Base-by-base conservation (phyloP, 2,888 invertebrate genomes). In the Malthinus seriepunctatus region DNA sequence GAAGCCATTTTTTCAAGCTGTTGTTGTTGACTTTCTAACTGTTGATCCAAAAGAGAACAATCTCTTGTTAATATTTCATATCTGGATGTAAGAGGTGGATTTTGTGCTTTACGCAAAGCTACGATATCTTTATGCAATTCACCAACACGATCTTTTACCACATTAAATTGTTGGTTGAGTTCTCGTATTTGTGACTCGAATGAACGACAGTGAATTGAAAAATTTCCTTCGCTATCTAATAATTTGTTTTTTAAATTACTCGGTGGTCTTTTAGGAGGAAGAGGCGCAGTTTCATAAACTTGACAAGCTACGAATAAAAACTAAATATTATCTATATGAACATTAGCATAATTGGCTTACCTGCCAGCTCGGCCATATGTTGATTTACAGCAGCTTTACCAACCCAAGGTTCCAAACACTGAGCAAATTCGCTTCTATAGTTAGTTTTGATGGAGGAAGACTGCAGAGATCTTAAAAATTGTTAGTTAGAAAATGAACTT, bases 51-150 rank as follows among this genome's bases (percentile, higher is more conserved):
- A 42, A 83, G 67, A 9, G 82, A 74, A 68, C 86, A 87, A 68
- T 87, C 86, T 50, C 84, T 73, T 1, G 83, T 80, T 2, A 85
- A 78, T 60, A 81, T 75, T 46, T 85, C 85, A 62, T 83, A 84
- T 6, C 83, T 77, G 8, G 76, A 66, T 0, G 71, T 64, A 31
- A 78, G 59, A 0, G 78, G 78, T 5, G 78, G 78, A 3, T 74
- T 72, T 63, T 78, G 78, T 0, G 78, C 78, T 63, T 77, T 78
- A 14, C 88, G 80, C 32, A 89, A 77, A 9, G 87, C 80, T 0
- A 86, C 85, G 23, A 90, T 83, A 71, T 90, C 90, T 51, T 87
- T 78, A 70, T 90, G 89, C 31, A 89, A 75, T 65, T 89, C 89
- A 45, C 85, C 84, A 6, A 89, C 83, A 61, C 85, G 82, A 54